Percentiles rank a stretch among this genome's conserved stretches.
Conservation (phyloP, 2,797 vertebrate genomes). For the Acanthornis magna region DNA sequence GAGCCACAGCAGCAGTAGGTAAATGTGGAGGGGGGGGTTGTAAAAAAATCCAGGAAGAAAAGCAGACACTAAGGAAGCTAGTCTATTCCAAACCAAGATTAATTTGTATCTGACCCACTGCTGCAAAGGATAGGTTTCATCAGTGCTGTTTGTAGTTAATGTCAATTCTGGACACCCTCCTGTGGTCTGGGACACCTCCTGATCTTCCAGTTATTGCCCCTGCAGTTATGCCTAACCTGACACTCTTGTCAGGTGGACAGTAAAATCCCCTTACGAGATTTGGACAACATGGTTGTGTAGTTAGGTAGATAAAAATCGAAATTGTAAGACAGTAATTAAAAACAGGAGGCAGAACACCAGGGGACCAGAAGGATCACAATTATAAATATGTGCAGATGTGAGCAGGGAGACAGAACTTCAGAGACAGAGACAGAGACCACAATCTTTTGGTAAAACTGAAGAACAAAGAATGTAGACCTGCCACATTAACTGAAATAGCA, state of each 20-base stretch:
- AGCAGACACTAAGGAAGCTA: neutral
- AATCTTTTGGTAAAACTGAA: neutral
- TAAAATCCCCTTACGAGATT: neutral
- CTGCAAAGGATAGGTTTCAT: neutral
- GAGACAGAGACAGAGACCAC: neutral
- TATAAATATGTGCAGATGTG: neutral
- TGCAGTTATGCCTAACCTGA: neutral
- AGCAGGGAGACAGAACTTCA: neutral
- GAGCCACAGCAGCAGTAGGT: neutral
- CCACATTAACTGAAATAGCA: neutral
- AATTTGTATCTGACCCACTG: neutral
- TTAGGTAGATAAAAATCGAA: neutral
- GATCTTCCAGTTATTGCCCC: neutral
- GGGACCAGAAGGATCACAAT: neutral
- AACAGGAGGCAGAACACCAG: neutral
- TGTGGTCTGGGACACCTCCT: neutral
- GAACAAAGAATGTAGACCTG: neutral
- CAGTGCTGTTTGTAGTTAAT: neutral
- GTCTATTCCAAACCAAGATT: neutral
- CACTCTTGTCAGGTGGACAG: neutral
- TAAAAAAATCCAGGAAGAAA: neutral
- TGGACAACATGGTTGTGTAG: neutral
- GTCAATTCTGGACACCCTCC: neutral
- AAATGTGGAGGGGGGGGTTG: neutral
- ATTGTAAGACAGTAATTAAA: neutral